Evolutionary conservation across 2,797 vertebrate species (phyloP).

Genomic region (Luscinia megarhynchos): DNA sequence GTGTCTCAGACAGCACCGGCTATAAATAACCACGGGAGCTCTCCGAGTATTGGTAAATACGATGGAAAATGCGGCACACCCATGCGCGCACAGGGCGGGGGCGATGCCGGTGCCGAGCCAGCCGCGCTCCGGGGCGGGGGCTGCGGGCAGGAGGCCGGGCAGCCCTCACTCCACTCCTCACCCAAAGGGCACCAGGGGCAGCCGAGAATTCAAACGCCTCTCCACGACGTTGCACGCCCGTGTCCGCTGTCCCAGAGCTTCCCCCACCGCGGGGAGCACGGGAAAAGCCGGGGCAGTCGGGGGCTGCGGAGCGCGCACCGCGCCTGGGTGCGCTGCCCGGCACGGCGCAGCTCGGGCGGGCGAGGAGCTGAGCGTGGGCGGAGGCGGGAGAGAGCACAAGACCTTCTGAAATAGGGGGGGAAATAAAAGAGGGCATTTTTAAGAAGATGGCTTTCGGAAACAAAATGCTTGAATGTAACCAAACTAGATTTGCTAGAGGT

Average conservation of each 20-base stretch:
- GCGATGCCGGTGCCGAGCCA: background rate
- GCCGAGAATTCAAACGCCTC: background rate
- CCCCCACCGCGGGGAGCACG: fast-evolving
- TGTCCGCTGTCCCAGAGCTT: background rate
- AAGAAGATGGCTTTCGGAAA: background rate
- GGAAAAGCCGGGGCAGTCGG: background rate
- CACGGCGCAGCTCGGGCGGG: background rate
- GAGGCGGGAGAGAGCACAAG: background rate
- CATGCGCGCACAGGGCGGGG: background rate
- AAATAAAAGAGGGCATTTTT: background rate
- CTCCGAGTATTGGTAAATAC: background rate
- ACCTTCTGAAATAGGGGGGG: fast-evolving
- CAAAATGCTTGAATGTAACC: background rate
- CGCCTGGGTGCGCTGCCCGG: background rate
- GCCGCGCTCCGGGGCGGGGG: too few species aligned
- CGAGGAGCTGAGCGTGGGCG: background rate
- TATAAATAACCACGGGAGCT: background rate
- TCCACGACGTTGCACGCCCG: fast-evolving
- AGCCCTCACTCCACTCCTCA: fast-evolving
- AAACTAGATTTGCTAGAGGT: slow-evolving; percentile 2
- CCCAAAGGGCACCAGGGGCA: background rate
- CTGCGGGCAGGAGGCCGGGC: background rate
- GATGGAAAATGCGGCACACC: background rate
- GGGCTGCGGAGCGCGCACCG: background rate
- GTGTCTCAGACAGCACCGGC: slow-evolving; percentile 19